Conservation (phyloP, 2,888 invertebrate genomes). For the Malachius bipustulatus region DNA sequence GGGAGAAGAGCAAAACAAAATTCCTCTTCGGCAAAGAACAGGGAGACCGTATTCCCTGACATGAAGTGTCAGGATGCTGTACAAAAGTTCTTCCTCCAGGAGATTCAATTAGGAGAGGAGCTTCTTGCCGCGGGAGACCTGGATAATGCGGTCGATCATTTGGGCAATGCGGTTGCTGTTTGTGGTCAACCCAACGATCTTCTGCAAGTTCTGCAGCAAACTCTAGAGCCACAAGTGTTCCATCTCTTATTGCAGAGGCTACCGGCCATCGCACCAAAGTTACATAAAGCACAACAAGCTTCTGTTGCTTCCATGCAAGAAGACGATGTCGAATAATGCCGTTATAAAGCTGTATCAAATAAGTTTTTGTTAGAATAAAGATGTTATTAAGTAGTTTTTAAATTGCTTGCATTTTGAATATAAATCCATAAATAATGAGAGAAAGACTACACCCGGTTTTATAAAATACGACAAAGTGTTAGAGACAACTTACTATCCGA, state of each 20-base stretch:
- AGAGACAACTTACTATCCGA: too few species aligned
- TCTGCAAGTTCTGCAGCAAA: constrained; percentile 78
- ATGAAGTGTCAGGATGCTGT: constrained; percentile 87
- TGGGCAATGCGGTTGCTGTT: constrained; percentile 93
- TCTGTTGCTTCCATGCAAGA: constrained; percentile 31
- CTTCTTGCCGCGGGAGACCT: constrained; percentile 74
- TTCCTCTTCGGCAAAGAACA: constrained; percentile 32
- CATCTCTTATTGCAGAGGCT: constrained; percentile 73
- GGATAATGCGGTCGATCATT: constrained; percentile 87
- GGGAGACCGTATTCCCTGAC: constrained; percentile 60
- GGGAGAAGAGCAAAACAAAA: constrained; percentile 52
- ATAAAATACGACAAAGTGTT: too few species aligned
- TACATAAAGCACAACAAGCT: constrained; percentile 30
- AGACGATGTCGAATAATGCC: constrained; percentile 36
- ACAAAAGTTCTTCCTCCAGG: constrained; percentile 59
- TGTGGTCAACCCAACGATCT: constrained; percentile 91
- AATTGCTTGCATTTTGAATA: too few species aligned
- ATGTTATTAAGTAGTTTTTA: too few species aligned
- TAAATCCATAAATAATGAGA: too few species aligned
- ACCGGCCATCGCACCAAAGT: constrained; percentile 46
- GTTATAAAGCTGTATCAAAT: too few species aligned
- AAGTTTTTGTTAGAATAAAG: too few species aligned
- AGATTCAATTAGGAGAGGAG: constrained; percentile 92
- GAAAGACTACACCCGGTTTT: too few species aligned
- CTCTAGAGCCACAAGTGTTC: constrained; percentile 91